These are phyloP conservation scores for Taphrorychus bicolor DNA, from an alignment of 2,888 invertebrate genomes.

Conservation along the genomic window DNA sequence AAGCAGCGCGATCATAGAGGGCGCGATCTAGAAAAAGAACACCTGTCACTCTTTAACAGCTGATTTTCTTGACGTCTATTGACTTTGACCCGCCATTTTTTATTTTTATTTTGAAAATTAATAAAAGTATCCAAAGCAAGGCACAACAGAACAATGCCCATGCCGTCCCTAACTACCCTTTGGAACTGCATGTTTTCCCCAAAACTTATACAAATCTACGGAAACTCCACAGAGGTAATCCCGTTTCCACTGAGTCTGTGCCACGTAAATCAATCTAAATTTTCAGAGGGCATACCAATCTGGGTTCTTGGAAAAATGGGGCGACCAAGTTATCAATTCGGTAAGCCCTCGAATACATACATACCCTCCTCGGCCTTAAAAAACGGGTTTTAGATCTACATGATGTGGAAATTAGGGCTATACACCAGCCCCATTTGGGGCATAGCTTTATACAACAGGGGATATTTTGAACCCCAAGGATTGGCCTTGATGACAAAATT, in stretches of 20 bases:
- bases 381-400: slow-evolving; percentile 62
- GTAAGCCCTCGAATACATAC: slow-evolving; percentile 60
- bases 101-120: neutral
- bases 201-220: slow-evolving; percentile 74
- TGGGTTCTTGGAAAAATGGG: slow-evolving; percentile 73
- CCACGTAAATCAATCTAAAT: neutral
- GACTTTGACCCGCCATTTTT: neutral
- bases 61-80: neutral
- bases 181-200: slow-evolving; percentile 76
- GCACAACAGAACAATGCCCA: slow-evolving; percentile 45
- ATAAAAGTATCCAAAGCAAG: neutral
- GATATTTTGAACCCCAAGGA: slow-evolving; percentile 67
- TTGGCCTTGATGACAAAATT: slow-evolving; percentile 66
- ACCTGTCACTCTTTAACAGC: too few species aligned
- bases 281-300: slow-evolving; percentile 71
- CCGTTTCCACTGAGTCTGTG: neutral
- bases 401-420: slow-evolving; percentile 72
- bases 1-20: too few species aligned
- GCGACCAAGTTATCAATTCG: slow-evolving; percentile 73
- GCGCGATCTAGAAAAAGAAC: too few species aligned
- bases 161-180: slow-evolving; percentile 62
- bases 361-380: neutral
- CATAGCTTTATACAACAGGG: slow-evolving; percentile 74
- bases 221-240: slow-evolving; percentile 62
- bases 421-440: slow-evolving; percentile 79